A percentile compares a stretch with the other conserved stretches of the same genome.
These are phyloP conservation scores for Actinia tenebrosa DNA, from an alignment of 64 coral and sea anemone genomes.

Conservation along the genomic window DNA sequence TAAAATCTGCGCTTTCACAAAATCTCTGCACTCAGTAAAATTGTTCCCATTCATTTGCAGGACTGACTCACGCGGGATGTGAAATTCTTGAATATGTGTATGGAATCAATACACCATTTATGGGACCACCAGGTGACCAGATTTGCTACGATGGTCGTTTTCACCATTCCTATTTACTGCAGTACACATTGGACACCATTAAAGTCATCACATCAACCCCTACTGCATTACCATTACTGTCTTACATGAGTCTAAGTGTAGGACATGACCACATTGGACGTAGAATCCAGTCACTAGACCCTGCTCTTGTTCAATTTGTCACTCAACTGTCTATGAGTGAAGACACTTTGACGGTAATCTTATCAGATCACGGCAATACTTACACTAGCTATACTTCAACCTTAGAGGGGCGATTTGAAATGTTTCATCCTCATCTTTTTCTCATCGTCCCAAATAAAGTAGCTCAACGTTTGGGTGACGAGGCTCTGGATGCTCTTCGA, in stretches of 20 bases:
- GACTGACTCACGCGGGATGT: conserved; percentile 52
- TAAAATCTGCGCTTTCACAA: background rate
- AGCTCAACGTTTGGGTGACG: conserved; percentile 13
- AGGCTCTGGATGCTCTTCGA: conserved; percentile 19
- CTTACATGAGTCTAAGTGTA: conserved; percentile 35
- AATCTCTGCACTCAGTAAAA: background rate
- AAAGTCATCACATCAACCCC: conserved; percentile 1
- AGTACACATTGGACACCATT: conserved; percentile 14
- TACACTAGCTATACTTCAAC: conserved; percentile 32
- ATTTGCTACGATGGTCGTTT: conserved; percentile 54
- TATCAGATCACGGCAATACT: conserved; percentile 57
- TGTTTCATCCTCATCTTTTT: conserved; percentile 52
- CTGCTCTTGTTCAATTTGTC: background rate
- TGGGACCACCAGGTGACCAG: conserved; percentile 38
- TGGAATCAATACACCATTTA: conserved; percentile 29
- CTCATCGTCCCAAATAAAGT: conserved; percentile 45
- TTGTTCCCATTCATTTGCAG: background rate
- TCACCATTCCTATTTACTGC: conserved; percentile 41
- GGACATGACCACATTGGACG: conserved; percentile 20
- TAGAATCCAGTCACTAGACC: conserved; percentile 32
- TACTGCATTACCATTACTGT: conserved; percentile 13
- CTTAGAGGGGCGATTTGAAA: conserved; percentile 47
- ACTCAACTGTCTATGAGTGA: background rate
- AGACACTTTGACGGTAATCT: conserved; percentile 28
- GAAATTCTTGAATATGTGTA: conserved; percentile 6